A percentile compares a stretch with the other conserved stretches of the same genome.
These are phyloP conservation scores for Acrocephalus scirpaceus DNA, from an alignment of 2,797 vertebrate genomes.

Conservation along the genomic window DNA sequence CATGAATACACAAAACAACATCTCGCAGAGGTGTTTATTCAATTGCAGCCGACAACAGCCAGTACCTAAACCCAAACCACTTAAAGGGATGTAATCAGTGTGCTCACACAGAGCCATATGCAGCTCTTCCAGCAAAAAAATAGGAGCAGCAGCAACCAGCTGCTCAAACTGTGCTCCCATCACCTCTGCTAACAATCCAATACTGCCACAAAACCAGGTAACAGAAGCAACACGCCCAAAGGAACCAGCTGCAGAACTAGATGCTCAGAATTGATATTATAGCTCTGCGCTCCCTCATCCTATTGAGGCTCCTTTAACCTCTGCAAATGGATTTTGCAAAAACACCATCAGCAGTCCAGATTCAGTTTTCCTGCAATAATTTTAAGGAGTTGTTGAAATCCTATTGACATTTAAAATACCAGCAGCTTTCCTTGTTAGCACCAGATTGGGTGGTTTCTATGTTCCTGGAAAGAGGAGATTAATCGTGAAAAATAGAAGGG, in stretches of 20 bases:
- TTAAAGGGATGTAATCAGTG: background rate
- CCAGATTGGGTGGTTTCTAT: background rate
- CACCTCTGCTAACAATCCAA: background rate
- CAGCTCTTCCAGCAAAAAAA: background rate
- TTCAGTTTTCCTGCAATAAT: background rate
- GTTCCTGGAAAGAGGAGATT: constrained; percentile 14
- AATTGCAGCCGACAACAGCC: background rate
- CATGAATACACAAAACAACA: background rate
- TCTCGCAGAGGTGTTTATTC: background rate
- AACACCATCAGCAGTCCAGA: background rate
- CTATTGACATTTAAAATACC: background rate
- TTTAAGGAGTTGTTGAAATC: background rate
- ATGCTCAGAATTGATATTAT: background rate
- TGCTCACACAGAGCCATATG: background rate
- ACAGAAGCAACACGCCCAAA: fast-evolving
- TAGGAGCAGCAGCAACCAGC: background rate
- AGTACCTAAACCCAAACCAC: background rate
- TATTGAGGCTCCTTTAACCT: background rate
- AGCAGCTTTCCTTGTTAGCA: background rate
- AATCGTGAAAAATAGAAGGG: background rate
- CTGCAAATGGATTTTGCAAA: background rate
- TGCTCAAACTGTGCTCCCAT: background rate
- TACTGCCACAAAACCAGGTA: background rate
- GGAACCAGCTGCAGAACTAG: background rate
- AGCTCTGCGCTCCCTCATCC: background rate